Percentiles rank a stretch among this genome's conserved stretches.
Conservation (phyloP, 2,888 invertebrate genomes). For the Oligia strigilis region DNA sequence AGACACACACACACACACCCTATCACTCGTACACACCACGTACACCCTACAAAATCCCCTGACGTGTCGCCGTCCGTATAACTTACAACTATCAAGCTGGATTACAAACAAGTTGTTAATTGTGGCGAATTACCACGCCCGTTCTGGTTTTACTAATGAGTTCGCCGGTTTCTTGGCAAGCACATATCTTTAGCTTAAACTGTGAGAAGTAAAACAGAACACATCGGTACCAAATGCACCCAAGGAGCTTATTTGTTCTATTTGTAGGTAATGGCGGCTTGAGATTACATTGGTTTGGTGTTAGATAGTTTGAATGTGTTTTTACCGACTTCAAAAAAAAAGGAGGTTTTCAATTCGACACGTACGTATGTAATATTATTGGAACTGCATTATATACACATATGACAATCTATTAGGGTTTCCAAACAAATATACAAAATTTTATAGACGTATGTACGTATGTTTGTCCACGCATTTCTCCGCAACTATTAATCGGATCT, state of each 20-base stretch:
- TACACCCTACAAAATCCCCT: constrained; percentile 18
- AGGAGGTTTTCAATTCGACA: too few relatives aligned
- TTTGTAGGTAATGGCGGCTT: constrained; percentile 38
- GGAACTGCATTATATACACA: too few relatives aligned
- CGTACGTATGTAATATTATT: too few relatives aligned
- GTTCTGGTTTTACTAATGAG: constrained; percentile 80
- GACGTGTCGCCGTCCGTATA: constrained; percentile 39
- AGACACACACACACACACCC: not conserved
- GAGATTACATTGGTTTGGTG: constrained; percentile 39
- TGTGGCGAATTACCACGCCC: constrained; percentile 68
- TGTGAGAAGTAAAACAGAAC: constrained; percentile 75
- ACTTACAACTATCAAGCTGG: constrained; percentile 60
- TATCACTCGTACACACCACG: not conserved
- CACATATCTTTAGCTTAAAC: constrained; percentile 80
- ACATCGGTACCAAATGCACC: constrained; percentile 65
- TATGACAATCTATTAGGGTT: too few relatives aligned
- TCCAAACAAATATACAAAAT: too few relatives aligned
- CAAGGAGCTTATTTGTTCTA: constrained; percentile 58
- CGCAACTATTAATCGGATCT: too few relatives aligned
- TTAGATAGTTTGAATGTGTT: constrained; percentile 29
- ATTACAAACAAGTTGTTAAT: constrained; percentile 69
- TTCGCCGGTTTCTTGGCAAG: constrained; percentile 81
- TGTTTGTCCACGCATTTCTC: too few relatives aligned
- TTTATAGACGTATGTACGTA: too few relatives aligned
- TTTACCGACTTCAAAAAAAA: too few relatives aligned